A percentile compares a stretch with the other conserved stretches of the same genome.
These are phyloP conservation scores for Irena cyanogastra DNA, from an alignment of 2,113 vertebrate species.

Conservation along the genomic window DNA sequence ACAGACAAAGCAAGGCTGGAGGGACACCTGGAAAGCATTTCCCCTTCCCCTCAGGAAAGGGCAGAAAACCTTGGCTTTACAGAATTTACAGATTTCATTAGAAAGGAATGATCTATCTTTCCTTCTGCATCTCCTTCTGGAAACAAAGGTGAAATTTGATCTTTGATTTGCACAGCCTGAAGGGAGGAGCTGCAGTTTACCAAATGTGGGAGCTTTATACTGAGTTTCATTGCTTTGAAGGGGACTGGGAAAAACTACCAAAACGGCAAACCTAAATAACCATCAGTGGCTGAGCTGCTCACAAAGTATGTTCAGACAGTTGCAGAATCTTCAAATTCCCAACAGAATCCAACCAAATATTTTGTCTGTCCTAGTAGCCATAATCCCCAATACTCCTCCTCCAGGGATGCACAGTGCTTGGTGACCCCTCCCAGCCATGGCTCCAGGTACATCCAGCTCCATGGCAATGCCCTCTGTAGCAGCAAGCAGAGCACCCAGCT, in stretches of 20 bases:
- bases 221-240: not conserved
- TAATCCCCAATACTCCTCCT: not conserved
- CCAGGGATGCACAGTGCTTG: not conserved
- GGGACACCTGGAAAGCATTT: constrained; percentile 60
- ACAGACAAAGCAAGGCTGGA: not conserved
- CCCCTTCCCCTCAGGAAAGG: constrained; percentile 9
- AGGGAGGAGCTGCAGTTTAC: not conserved
- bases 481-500: not conserved
- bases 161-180: not conserved
- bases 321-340: not conserved
- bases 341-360: not conserved
- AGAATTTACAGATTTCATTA: constrained; percentile 15
- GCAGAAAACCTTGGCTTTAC: not conserved
- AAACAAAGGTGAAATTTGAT: constrained; percentile 15
- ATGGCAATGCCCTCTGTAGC: not conserved
- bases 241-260: not conserved
- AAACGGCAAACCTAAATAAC: not conserved
- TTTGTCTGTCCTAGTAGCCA: not conserved
- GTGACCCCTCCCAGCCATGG: not conserved
- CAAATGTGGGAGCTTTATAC: not conserved
- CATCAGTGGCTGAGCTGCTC: not conserved
- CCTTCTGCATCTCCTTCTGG: not conserved
- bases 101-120: constrained; percentile 2
- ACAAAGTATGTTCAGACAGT: not conserved
- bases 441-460: not conserved